phyloP scores from a whole-genome alignment of 2,888 invertebrate genomes.

The Philhelius pedissequus region DNA sequence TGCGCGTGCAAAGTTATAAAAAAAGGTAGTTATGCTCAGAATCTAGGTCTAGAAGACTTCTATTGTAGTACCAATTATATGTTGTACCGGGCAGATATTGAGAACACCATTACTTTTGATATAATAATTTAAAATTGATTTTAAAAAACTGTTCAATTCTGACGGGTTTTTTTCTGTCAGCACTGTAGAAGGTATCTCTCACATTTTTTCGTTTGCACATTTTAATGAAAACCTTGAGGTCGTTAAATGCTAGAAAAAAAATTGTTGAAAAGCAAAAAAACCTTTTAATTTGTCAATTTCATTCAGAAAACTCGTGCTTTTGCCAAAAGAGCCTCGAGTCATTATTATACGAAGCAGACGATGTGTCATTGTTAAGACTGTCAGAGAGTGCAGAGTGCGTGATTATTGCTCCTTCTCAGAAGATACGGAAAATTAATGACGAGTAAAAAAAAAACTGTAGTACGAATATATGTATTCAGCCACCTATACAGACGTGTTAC shows the following conservation, averaged over 20 bases:
- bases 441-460: conserved; percentile 12
- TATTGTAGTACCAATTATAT: too few species aligned
- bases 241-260: neutral
- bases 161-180: neutral
- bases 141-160: neutral
- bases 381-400: conserved; percentile 17
- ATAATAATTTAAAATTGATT: too few species aligned
- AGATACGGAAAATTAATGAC: conserved; percentile 39
- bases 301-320: conserved; percentile 16
- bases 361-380: conserved; percentile 33
- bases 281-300: conserved; percentile 47
- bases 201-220: neutral
- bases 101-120: too few species aligned
- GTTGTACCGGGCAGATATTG: too few species aligned
- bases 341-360: conserved; percentile 15
- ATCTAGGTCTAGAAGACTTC: too few species aligned
- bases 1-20: too few species aligned
- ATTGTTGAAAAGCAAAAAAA: neutral
- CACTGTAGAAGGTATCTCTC: neutral
- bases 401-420: conserved; percentile 19
- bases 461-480: neutral
- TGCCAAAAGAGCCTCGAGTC: conserved; percentile 19
- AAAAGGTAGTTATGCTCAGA: too few species aligned
- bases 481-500: neutral
- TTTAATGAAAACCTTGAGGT: conserved; percentile 4